Percentiles rank a stretch among this genome's conserved stretches.
Conservation (phyloP, 2,797 vertebrate species). For the Sebastiscus tertius region DNA sequence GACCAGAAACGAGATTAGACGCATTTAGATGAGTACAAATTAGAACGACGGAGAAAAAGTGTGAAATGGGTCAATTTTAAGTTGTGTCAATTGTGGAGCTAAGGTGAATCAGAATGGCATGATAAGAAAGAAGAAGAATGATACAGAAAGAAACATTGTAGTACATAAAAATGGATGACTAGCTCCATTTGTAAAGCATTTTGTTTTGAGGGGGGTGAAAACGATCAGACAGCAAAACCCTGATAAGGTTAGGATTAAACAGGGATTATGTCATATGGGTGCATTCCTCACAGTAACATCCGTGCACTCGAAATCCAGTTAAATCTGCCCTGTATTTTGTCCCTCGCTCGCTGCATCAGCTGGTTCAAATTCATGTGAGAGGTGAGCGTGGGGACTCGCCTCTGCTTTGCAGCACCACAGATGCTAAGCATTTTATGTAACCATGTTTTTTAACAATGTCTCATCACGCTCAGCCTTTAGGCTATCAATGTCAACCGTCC, state of each 20-base stretch:
- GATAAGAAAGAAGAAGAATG: not conserved
- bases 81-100: not conserved
- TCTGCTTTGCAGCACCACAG: conserved; percentile 23
- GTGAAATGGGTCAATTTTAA: conserved; percentile 20
- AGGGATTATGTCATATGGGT: conserved; percentile 38
- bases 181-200: conserved; percentile 6
- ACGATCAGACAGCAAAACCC: conserved; percentile 19
- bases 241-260: conserved; percentile 51
- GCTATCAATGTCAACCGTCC: not conserved
- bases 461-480: conserved; percentile 6
- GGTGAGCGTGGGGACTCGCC: not conserved
- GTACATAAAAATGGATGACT: not conserved
- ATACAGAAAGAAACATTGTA: not conserved
- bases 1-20: conserved; percentile 29
- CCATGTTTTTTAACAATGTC: conserved; percentile 13
- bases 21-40: conserved; percentile 35
- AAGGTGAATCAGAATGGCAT: not conserved
- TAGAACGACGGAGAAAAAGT: conserved; percentile 22
- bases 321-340: conserved; percentile 41
- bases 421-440: conserved; percentile 40
- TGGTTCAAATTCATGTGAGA: conserved; percentile 12
- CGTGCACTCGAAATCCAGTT: conserved; percentile 47
- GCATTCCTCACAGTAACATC: conserved; percentile 38
- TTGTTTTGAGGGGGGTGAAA: conserved; percentile 25
- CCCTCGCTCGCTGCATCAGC: conserved; percentile 2